phyloP scores from a whole-genome alignment of 2,888 invertebrate species.

The Nasonovia ribisnigri region DNA sequence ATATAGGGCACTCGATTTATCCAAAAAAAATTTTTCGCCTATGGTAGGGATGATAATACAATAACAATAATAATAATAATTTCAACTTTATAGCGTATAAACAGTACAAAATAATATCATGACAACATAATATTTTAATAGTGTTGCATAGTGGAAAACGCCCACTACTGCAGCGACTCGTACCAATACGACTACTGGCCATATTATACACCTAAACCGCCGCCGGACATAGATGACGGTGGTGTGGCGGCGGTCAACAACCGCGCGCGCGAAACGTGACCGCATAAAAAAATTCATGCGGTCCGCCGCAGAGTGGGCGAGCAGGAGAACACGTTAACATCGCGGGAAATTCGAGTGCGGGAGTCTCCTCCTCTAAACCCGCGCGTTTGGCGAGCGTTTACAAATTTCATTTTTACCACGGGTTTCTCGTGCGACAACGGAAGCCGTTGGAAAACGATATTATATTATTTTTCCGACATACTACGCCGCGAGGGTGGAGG shows the following conservation, averaged over 20 bases:
- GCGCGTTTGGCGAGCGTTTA: not conserved
- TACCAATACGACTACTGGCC: not conserved
- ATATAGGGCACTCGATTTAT: not conserved
- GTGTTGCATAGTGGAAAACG: slow-evolving; percentile 28
- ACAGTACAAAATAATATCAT: not conserved
- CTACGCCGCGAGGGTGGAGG: not conserved
- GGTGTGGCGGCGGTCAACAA: slow-evolving; percentile 50
- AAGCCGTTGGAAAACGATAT: slow-evolving; percentile 22
- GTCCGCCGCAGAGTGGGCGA: not conserved
- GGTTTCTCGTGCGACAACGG: not conserved
- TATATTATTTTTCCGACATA: not conserved
- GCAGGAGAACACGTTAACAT: too few relatives aligned
- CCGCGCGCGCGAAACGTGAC: slow-evolving; percentile 38
- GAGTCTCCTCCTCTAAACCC: too few relatives aligned
- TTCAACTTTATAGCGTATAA: not conserved
- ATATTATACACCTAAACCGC: not conserved
- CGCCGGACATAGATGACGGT: not conserved
- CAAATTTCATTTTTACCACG: not conserved
- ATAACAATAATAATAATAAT: not conserved
- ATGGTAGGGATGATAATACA: not conserved
- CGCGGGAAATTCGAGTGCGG: not conserved
- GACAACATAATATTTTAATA: not conserved
- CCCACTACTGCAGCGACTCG: not conserved
- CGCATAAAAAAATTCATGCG: slow-evolving; percentile 6
- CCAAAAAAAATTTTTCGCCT: not conserved